Base-by-base conservation (phyloP, 2,113 vertebrate genomes). In the Cairina moschata region DNA sequence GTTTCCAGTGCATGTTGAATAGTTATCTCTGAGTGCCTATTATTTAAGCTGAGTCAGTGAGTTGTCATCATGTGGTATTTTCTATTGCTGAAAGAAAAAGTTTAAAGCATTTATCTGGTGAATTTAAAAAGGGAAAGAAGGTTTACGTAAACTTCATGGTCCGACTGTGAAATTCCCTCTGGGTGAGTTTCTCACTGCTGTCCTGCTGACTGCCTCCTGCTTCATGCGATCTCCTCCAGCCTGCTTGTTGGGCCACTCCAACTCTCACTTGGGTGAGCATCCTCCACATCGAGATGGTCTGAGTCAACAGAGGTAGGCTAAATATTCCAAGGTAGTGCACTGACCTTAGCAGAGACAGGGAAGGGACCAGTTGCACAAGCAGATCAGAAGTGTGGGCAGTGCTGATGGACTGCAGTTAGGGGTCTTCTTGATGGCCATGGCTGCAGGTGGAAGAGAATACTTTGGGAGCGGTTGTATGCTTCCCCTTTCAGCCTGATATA, bases 71-170 rank as follows among this genome's bases (percentile, higher is more conserved):
- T 29, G n/a, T 38, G 22, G 13, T 48, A 56, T 66, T 60, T 76
- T 66, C 36, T 80, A 8, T 54, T 75, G 46, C 17, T 73, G 62
- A 62, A 62, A 29, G n/a, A 31, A 80, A 67, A 75, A 50, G 3
- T 38, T 69, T 52, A 36, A 69, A 74, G 28, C 20, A 3, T 68
- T 58, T 58, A 16, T 46, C 10, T 48, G 28, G 63, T 21, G 4
- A 31, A 52, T 73, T 67, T 56, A 42, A 71, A 72, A 60, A 60
- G 22, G 8, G 9, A 21, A 20, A 18, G 17, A n/a, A 32, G 1
- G 21, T 34, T 71, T 14, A 23, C 0, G 0, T 52, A 40, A 44
- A 58, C 36, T 52, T 65, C 8, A 1, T 6, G 32, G 38, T 42
- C 23, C 55, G 46, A 71, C 13, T 71, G 18, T 32, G 71, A 86